Percentiles rank a stretch among this genome's conserved stretches.
Evolutionary conservation across 2,113 vertebrate genomes (phyloP).

Genomic region (Chaetodon auriga): DNA sequence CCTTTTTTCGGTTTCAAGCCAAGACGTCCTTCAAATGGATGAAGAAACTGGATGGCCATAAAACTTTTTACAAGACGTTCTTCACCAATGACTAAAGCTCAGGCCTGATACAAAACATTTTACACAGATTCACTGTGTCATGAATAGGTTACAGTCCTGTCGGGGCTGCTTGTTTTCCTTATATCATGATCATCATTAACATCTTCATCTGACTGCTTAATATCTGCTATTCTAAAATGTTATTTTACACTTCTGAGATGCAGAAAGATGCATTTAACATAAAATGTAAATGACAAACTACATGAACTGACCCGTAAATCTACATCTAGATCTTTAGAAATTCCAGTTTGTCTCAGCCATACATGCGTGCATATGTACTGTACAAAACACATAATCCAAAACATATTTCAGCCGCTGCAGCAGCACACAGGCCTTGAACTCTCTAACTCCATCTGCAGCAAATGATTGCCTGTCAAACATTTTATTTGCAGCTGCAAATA

Average conservation of each 20-base stretch:
- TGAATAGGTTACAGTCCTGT: not conserved
- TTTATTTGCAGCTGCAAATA: constrained; percentile 10
- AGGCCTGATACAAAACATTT: not conserved
- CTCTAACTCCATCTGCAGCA: constrained; percentile 23
- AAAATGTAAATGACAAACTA: not conserved
- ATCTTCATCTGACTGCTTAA: not conserved
- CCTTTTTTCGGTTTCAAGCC: not conserved
- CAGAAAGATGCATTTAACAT: not conserved
- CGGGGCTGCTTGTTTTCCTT: not conserved
- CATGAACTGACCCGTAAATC: not conserved
- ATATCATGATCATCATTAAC: not conserved
- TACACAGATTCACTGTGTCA: not conserved
- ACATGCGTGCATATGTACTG: constrained; percentile 8
- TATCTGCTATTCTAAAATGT: not conserved
- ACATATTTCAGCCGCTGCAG: constrained; percentile 45
- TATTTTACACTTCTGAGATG: not conserved
- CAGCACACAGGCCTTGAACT: constrained; percentile 32
- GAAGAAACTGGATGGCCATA: constrained; percentile 27
- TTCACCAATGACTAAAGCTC: constrained; percentile 19
- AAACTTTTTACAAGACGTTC: constrained; percentile 27
- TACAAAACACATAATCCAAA: constrained; percentile 45
- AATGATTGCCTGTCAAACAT: not conserved
- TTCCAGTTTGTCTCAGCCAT: not conserved
- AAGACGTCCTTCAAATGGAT: not conserved
- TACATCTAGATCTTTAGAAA: not conserved